Conservation (phyloP, 1,140 invertebrate species). For the Elymnias hypermnestra region DNA sequence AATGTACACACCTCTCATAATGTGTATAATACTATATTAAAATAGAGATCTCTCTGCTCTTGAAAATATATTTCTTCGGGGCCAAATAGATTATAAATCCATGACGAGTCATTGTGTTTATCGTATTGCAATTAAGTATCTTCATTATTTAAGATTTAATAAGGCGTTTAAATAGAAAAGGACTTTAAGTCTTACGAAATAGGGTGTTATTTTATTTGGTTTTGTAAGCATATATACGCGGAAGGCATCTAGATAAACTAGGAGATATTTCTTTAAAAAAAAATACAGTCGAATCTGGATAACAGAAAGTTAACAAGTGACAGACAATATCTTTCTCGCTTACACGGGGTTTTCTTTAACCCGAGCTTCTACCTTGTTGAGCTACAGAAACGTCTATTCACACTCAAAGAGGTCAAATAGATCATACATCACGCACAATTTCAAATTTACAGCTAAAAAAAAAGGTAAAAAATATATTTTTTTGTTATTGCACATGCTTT, state of each 20-base stretch:
- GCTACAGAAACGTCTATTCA: no score
- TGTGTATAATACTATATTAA: constrained; percentile 7
- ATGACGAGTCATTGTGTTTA: constrained; percentile 60
- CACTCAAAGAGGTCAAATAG: no score
- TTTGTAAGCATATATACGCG: background rate
- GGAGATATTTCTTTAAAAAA: constrained; percentile 13
- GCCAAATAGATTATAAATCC: constrained; percentile 68
- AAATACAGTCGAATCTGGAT: no score
- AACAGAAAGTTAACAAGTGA: no score
- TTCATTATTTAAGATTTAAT: constrained; percentile 6
- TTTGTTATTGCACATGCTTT: no score
- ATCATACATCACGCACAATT: no score
- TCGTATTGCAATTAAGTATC: constrained; percentile 25
- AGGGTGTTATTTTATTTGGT: constrained; percentile 10
- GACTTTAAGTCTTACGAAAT: constrained; percentile 15
- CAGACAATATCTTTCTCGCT: no score
- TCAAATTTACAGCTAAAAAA: no score
- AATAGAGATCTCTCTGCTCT: constrained; percentile 52
- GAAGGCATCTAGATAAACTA: constrained; percentile 13
- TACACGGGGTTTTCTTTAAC: no score
- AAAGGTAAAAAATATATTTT: no score
- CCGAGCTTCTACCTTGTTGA: no score
- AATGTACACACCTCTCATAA: background rate
- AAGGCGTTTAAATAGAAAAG: constrained; percentile 6
- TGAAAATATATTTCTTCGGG: constrained; percentile 61